Base-by-base conservation (phyloP, 2,113 vertebrate species). In the Odocoileus virginianus region DNA sequence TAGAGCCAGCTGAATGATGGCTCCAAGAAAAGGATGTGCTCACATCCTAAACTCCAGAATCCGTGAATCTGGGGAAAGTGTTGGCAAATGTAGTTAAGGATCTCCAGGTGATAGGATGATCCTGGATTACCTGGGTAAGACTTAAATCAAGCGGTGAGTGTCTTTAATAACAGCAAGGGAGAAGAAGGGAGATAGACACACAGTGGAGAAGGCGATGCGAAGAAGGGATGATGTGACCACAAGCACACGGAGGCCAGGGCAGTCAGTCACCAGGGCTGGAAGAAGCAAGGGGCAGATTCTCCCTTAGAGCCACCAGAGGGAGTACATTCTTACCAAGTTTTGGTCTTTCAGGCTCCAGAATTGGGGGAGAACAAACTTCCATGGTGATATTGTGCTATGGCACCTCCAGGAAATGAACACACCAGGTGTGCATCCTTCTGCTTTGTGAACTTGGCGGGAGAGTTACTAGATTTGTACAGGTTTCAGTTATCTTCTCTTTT, bases 1-100 rank as follows among this genome's bases (percentile, higher is more conserved):
- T 12, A 3, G 0, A n/a, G 6, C 28, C 36, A 12, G 3, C 6
- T 30, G 1, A 60, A 25, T 5, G 27, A 19, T 16, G 25, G 30
- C 17, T 6, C 13, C 40, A 21, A 40, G 27, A 28, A 88, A n/a
- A 83, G 81, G 19, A 10, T 15, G 28, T 7, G 15, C 23, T 17
- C 2, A 13, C 1, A 4, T 30, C 60, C 21, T 12, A 71, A 50
- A 19, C 30, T 21, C 19, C 43, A 23, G 30, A 33, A 55, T 23
- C 33, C 3, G 1, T 13, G 43, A 54, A 21, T 40, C 16, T 57
- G 17, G 28, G 23, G 45, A 94, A 95, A 28, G 17, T 17, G 1
- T 30, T 33, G 7, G 28, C 12, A 58, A 30, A 96, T 17, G 30
- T 47, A 33, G 79, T 30, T 87, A 88, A 45, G 16, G 15, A 33